A percentile compares a stretch with the other conserved stretches of the same genome.
Conservation (phyloP, 2,888 invertebrate species). For the Cyclophora punctaria region DNA sequence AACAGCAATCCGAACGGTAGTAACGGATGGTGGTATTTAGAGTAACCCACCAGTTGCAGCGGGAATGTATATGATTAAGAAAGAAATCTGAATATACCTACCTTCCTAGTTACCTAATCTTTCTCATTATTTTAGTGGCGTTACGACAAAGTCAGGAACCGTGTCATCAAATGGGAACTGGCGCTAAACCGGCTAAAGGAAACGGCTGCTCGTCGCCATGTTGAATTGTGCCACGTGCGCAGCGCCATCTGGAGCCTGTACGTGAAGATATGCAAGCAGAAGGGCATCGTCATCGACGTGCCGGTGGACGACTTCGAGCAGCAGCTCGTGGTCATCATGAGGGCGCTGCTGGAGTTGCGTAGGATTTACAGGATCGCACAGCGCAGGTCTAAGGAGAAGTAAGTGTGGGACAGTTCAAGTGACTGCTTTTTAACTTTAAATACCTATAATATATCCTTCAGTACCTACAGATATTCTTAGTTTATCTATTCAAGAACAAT, state of each 20-base stretch:
- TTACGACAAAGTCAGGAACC: constrained; percentile 74
- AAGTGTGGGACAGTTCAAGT: constrained; percentile 11
- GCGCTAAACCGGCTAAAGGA: constrained; percentile 76
- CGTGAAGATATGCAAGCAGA: constrained; percentile 76
- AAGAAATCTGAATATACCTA: neutral
- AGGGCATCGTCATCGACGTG: constrained; percentile 58
- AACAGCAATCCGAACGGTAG: too few species aligned
- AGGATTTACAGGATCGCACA: constrained; percentile 64
- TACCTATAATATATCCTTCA: too few species aligned
- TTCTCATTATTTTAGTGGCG: constrained; percentile 52
- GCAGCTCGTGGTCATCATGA: constrained; percentile 77
- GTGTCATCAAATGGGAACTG: constrained; percentile 77
- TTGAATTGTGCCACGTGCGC: constrained; percentile 74
- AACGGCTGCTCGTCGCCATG: constrained; percentile 66
- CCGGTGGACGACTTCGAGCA: constrained; percentile 72
- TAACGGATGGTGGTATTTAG: too few species aligned
- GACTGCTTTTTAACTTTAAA: too few species aligned
- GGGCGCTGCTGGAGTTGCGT: constrained; percentile 73
- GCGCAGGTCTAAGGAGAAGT: constrained; percentile 56
- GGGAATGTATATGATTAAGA: neutral
- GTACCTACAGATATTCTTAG: too few species aligned
- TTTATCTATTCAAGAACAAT: too few species aligned
- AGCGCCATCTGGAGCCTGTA: constrained; percentile 77
- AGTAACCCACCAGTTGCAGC: neutral
- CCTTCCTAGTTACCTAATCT: neutral